Base-by-base conservation (phyloP, 2,797 vertebrate species). In the Acanthurus lineatus region DNA sequence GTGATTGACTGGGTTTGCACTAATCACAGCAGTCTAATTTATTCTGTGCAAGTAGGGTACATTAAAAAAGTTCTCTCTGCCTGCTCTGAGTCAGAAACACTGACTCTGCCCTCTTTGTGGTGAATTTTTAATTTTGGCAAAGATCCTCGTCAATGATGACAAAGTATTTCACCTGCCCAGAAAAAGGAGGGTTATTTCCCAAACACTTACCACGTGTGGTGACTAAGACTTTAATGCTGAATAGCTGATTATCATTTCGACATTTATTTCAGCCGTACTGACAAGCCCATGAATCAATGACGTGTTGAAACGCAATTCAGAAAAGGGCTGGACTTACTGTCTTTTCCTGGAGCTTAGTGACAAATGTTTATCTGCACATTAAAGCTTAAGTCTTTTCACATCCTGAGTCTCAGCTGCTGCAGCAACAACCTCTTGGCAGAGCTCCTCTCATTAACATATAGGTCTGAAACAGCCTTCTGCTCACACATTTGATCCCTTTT, bases 401-500 rank as follows among this genome's bases (percentile, higher is more conserved):
- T 86, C 61, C 69, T 62, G 77, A 73, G 53, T 71, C 56, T 54
- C 59, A 70, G 66, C 81, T 52, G 63, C 75, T 68, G 60, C 52
- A 76, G 42, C 17, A 45, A 38, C 72, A 75, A 68, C 75, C 54
- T 71, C 61, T 80, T 92, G 88, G 88, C 90, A 85, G 76, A 5
- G 64, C 25, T 59, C 17, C 9, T 70, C 86, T 86, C 84, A 93
- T 93, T 93, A 91, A 83, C 89, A 91, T 83, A 73, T 52, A 86
- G 69, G 52, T 84, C 84, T 88, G 57, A 88, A 87, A 79, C 81
- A 66, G 86, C 69, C 76, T 58, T 80, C 76, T 73, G 62, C 88
- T 87, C 70, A 65, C 85, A 66, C 81, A 75, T 88, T 90, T 89
- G 85, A 86, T 91, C 83, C 61, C 86, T 82, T 92, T 90, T 90